These are phyloP conservation scores for Pseudomyrmex concolor DNA, from an alignment of 1,140 invertebrate genomes.

Conservation along the genomic window DNA sequence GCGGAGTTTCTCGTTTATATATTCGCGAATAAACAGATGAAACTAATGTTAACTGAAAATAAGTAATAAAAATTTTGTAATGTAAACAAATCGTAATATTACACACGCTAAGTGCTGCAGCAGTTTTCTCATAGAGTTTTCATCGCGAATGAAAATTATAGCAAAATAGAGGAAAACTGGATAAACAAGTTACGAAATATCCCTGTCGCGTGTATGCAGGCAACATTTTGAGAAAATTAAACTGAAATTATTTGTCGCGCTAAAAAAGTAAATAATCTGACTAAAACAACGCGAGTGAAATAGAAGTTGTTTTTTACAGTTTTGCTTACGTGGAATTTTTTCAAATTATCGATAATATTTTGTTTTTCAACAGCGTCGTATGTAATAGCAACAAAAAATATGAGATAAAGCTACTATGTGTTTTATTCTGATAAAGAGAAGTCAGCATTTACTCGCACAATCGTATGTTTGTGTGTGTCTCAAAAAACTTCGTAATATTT, in stretches of 20 bases:
- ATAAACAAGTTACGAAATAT: slow-evolving; percentile 8
- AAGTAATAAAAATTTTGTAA: neutral
- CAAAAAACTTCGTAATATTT: too few relatives aligned
- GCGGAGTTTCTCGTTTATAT: neutral
- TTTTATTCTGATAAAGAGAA: neutral
- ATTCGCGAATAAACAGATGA: slow-evolving; percentile 9
- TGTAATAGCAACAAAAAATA: neutral
- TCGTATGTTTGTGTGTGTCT: too few relatives aligned
- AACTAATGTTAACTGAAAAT: neutral
- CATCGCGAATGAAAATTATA: neutral
- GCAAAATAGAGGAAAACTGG: neutral
- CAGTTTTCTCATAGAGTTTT: neutral
- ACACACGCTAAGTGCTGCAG: neutral
- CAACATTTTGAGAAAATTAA: neutral
- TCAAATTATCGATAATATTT: slow-evolving; percentile 11
- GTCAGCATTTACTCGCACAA: too few relatives aligned
- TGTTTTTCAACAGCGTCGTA: too few relatives aligned
- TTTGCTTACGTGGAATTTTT: slow-evolving; percentile 9
- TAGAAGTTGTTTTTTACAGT: neutral
- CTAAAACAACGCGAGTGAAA: neutral
- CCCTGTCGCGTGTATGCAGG: too few relatives aligned
- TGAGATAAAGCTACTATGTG: slow-evolving; percentile 3
- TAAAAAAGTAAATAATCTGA: neutral
- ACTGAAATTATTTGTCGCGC: neutral
- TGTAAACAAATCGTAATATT: neutral